Conservation (phyloP, 2,797 vertebrate genomes). For the Arrhamphus sclerolepis region DNA sequence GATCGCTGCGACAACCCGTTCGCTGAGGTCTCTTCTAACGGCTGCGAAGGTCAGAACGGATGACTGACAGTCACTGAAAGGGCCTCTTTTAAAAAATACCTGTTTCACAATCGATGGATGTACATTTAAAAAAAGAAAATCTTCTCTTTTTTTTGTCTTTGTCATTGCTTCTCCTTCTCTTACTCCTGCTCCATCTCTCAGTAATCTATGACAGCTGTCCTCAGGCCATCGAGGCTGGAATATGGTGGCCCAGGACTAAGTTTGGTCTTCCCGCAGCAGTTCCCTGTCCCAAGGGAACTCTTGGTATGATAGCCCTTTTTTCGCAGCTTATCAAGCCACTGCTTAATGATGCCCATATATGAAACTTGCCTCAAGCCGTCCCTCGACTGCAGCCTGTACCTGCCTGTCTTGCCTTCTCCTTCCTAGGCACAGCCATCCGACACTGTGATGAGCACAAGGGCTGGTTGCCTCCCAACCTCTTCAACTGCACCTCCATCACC, state of each 20-base stretch:
- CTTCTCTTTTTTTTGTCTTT: conserved; percentile 13
- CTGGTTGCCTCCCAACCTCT: conserved; percentile 93
- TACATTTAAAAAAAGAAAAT: conserved; percentile 12
- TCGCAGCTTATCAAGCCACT: conserved; percentile 64
- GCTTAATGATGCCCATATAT: conserved; percentile 60
- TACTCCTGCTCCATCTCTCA: conserved; percentile 60
- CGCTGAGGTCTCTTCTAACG: conserved; percentile 90
- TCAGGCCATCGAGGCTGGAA: conserved; percentile 89
- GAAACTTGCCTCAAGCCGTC: conserved; percentile 71
- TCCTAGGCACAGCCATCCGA: conserved; percentile 89
- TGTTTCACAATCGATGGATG: conserved; percentile 14
- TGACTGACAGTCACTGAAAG: background rate
- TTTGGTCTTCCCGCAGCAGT: conserved; percentile 93
- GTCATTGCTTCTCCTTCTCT: conserved; percentile 13
- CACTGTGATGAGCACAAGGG: conserved; percentile 97
- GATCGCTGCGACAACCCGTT: conserved; percentile 97
- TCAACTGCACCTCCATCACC: conserved; percentile 91
- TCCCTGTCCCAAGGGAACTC: conserved; percentile 90
- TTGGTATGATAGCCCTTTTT: conserved; percentile 79
- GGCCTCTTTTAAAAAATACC: background rate
- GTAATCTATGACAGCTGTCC: conserved; percentile 98
- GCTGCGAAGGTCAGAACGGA: conserved; percentile 89
- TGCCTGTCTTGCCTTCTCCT: conserved; percentile 22
- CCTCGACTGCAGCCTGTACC: conserved; percentile 29
- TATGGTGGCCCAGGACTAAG: conserved; percentile 97